These are phyloP conservation scores for Micromussa lordhowensis DNA, from an alignment of 92 coral and sea anemone genomes.

Conservation along the genomic window DNA sequence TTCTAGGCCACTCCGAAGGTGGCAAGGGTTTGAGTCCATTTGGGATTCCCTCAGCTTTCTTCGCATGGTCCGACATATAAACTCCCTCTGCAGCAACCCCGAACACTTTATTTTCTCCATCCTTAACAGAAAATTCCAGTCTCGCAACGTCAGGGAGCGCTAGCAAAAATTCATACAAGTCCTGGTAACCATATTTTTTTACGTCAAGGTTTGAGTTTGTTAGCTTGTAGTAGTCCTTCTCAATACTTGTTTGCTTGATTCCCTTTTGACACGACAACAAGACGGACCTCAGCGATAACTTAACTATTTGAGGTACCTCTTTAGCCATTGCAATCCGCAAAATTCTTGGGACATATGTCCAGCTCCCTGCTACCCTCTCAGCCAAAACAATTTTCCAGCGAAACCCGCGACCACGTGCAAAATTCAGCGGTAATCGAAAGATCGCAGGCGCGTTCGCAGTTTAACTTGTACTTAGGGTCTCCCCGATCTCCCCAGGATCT, in stretches of 20 bases:
- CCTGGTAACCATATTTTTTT: constrained; percentile 78
- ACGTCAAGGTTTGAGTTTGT: constrained; percentile 55
- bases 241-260: constrained; percentile 70
- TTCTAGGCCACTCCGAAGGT: constrained; percentile 72
- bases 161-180: constrained; percentile 78
- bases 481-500: too few relatives aligned
- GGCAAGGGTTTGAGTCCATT: constrained; percentile 52
- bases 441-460: constrained; percentile 7
- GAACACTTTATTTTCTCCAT: constrained; percentile 82
- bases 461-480: neutral
- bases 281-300: constrained; percentile 76
- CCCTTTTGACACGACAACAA: constrained; percentile 80
- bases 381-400: neutral
- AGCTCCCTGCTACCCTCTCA: too few relatives aligned
- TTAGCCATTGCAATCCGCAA: constrained; percentile 59
- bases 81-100: constrained; percentile 74
- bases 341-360: neutral
- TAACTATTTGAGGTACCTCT: constrained; percentile 70
- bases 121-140: constrained; percentile 81
- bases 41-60: constrained; percentile 72
- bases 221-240: constrained; percentile 67
- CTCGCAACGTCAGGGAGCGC: constrained; percentile 94
- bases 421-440: constrained; percentile 1
- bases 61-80: constrained; percentile 86
- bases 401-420: constrained; percentile 21